These are phyloP conservation scores for Danio tinwini DNA, from an alignment of 2,797 vertebrate genomes.

Conservation along the genomic window DNA sequence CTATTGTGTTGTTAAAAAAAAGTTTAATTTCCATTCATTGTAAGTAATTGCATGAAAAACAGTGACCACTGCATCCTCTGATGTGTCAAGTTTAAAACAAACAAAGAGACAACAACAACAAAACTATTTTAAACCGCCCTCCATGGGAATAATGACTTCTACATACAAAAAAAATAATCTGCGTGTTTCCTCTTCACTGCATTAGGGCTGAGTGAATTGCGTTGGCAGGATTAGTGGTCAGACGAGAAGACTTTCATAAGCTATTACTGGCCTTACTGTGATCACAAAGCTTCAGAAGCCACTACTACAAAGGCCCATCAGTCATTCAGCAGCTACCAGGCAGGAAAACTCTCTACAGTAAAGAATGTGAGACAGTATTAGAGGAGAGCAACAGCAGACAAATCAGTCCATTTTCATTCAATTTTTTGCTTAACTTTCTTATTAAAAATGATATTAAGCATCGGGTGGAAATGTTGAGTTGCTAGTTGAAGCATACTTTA, in stretches of 20 bases:
- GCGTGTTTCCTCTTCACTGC: slow-evolving; percentile 1
- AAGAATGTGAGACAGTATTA: slow-evolving; percentile 4
- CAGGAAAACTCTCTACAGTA: neutral
- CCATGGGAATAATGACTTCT: neutral
- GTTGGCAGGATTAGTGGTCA: slow-evolving; percentile 6
- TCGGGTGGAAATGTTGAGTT: neutral
- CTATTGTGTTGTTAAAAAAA: neutral
- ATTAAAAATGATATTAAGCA: no score
- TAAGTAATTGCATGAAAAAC: neutral
- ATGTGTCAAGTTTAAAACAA: neutral
- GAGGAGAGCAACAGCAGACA: neutral
- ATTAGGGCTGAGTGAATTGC: slow-evolving; percentile 23
- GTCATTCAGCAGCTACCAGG: slow-evolving; percentile 18
- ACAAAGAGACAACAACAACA: neutral
- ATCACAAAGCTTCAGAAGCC: slow-evolving; percentile 31
- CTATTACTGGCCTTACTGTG: neutral
- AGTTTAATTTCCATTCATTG: neutral
- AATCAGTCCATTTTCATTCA: neutral
- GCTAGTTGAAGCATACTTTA: neutral
- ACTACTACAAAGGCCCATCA: slow-evolving; percentile 28
- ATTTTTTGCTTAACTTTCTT: no score
- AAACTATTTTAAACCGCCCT: neutral
- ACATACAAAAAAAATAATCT: no score
- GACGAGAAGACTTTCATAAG: slow-evolving; percentile 7
- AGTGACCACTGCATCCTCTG: neutral